phyloP scores from a whole-genome alignment of 2,888 invertebrate species.

The Ethmia dodecea region DNA sequence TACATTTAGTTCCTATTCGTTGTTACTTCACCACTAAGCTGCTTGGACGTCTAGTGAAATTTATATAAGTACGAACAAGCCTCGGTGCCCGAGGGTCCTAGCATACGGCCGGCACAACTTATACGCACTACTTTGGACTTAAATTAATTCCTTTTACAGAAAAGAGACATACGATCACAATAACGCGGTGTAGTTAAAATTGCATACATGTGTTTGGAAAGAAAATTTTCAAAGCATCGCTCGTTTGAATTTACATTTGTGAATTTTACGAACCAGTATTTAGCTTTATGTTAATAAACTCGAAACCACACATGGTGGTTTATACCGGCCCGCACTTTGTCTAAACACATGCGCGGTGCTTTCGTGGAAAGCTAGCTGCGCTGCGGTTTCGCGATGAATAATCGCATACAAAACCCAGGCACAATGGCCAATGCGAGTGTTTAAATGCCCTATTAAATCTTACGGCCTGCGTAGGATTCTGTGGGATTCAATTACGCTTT shows the following conservation, averaged over 20 bases:
- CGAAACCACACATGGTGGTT: constrained; percentile 44
- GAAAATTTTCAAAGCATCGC: constrained; percentile 1
- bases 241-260: constrained; percentile 22
- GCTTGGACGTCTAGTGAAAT: constrained; percentile 45
- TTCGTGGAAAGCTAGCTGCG: constrained; percentile 55
- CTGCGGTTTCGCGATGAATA: constrained; percentile 67
- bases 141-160: constrained; percentile 36
- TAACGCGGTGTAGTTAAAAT: constrained; percentile 1
- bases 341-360: constrained; percentile 50
- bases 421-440: constrained; percentile 76
- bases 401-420: constrained; percentile 69
- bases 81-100: constrained; percentile 34
- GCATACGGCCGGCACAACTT: constrained; percentile 36
- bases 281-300: constrained; percentile 33
- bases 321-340: constrained; percentile 45
- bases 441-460: constrained; percentile 78
- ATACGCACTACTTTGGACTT: constrained; percentile 33
- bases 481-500: constrained; percentile 78
- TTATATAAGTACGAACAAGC: constrained; percentile 38
- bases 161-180: constrained; percentile 18
- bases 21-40: constrained; percentile 41
- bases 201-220: neutral
- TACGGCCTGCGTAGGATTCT: constrained; percentile 73
- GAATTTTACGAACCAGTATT: constrained; percentile 22
- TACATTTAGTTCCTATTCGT: constrained; percentile 44